Evolutionary conservation across 2,113 vertebrate species (phyloP).

Genomic region (Chascanopsetta lugubris): DNA sequence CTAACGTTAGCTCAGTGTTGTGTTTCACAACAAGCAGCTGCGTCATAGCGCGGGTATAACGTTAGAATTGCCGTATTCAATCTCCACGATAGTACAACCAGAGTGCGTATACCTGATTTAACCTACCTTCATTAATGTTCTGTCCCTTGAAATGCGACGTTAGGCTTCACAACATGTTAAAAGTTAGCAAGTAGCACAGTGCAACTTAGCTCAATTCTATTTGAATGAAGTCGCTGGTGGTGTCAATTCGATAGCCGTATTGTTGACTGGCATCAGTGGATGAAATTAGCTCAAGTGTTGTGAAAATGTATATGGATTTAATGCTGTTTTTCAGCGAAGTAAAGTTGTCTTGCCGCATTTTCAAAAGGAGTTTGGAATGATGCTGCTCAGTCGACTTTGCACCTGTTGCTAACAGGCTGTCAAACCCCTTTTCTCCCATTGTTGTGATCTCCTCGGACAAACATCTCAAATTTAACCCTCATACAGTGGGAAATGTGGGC

Average conservation of each 20-base stretch:
- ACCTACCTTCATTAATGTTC: not conserved
- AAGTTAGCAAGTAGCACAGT: not conserved
- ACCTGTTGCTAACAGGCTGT: slow-evolving; percentile 2
- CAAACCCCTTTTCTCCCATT: too few relatives aligned
- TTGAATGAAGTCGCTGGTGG: not conserved
- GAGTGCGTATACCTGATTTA: too few relatives aligned
- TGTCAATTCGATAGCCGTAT: not conserved
- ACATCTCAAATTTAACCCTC: not conserved
- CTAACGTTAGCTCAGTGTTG: not conserved
- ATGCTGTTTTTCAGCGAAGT: not conserved
- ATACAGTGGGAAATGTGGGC: not conserved
- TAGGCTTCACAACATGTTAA: slow-evolving; percentile 22
- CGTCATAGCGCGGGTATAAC: too few relatives aligned
- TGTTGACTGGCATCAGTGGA: not conserved
- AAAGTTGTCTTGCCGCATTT: not conserved
- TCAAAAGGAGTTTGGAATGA: slow-evolving; percentile 7
- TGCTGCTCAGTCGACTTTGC: not conserved
- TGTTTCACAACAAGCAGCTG: not conserved
- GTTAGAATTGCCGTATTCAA: not conserved
- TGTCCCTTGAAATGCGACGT: not conserved
- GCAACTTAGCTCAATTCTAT: not conserved
- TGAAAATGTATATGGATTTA: rapidly evolving
- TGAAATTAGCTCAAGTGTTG: not conserved
- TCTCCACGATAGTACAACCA: too few relatives aligned
- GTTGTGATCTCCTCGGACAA: not conserved